phyloP scores from a whole-genome alignment of 2,797 vertebrate species.

The Synanceia verrucosa region DNA sequence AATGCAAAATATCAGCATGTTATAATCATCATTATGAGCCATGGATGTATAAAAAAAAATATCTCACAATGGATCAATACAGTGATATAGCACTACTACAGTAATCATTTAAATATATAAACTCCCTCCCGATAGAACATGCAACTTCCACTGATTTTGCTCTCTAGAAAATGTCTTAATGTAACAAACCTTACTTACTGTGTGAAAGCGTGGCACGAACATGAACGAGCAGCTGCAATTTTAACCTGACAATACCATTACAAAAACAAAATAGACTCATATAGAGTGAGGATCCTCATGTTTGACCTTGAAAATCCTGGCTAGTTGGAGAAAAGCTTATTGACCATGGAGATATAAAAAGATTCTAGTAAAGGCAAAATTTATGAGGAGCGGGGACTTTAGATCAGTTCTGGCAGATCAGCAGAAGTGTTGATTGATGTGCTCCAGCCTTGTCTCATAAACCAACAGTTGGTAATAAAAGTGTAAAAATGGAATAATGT shows the following conservation, averaged over 20 bases:
- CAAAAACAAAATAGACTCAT: slow-evolving; percentile 26
- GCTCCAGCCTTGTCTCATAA: slow-evolving; percentile 53
- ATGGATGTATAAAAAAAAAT: not conserved
- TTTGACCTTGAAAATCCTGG: slow-evolving; percentile 39
- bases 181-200: slow-evolving; percentile 36
- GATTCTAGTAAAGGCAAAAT: slow-evolving; percentile 26
- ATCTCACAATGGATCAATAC: not conserved
- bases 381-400: slow-evolving; percentile 13
- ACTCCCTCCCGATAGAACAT: not conserved
- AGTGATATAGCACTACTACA: not conserved
- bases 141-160: not conserved
- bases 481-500: slow-evolving; percentile 46
- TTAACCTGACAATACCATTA: slow-evolving; percentile 45
- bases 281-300: not conserved
- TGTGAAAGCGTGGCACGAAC: slow-evolving; percentile 33
- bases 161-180: slow-evolving; percentile 15
- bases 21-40: not conserved
- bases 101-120: not conserved
- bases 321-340: slow-evolving; percentile 25
- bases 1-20: not conserved
- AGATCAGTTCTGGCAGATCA: slow-evolving; percentile 58
- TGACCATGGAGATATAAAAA: slow-evolving; percentile 14
- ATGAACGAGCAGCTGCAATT: slow-evolving; percentile 37
- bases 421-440: slow-evolving; percentile 60
- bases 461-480: slow-evolving; percentile 49